Evolutionary conservation across 2,113 vertebrate genomes (phyloP).

Genomic region (Anser cygnoides): DNA sequence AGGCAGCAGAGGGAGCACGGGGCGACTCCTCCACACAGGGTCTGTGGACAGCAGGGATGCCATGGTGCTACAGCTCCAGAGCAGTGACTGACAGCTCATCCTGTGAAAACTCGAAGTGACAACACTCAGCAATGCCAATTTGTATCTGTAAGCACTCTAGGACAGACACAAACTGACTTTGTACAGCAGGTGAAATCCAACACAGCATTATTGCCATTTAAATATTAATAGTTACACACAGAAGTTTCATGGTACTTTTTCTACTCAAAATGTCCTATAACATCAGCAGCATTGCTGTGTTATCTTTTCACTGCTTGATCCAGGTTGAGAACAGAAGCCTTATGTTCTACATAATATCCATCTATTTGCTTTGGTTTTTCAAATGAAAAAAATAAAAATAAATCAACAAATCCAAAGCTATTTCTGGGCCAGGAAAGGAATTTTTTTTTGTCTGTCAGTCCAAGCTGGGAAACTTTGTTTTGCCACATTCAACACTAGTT

Average conservation of each 20-base stretch:
- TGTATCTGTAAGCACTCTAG: background rate
- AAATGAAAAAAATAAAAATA: background rate
- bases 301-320: background rate
- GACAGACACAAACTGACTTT: background rate
- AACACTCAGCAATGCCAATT: background rate
- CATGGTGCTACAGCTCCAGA: background rate
- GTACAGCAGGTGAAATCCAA: background rate
- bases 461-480: background rate
- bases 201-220: background rate
- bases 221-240: background rate
- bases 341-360: background rate
- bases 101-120: background rate
- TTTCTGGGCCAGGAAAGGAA: background rate
- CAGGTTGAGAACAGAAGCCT: background rate
- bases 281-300: background rate
- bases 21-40: background rate
- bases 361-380: background rate
- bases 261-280: background rate
- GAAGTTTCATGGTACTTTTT: background rate
- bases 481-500: background rate
- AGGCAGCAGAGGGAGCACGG: background rate
- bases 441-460: background rate
- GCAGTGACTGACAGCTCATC: background rate
- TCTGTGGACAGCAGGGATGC: background rate
- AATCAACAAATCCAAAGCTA: background rate